Evolutionary conservation across 1,140 invertebrate species (phyloP).

Genomic region (Conus betulinus): DNA sequence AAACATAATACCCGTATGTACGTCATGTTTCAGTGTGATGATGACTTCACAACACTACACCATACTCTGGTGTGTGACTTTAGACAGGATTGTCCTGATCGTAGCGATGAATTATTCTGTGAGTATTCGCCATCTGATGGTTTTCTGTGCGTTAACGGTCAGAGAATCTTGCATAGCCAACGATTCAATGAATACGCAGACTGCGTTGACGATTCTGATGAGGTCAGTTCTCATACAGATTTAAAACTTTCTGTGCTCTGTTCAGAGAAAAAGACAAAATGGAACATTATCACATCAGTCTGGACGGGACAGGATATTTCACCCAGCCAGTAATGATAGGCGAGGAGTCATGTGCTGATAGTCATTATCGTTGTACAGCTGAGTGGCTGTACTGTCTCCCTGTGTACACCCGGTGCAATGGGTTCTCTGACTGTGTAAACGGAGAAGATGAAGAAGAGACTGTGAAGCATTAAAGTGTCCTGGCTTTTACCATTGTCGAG

Average conservation of each 20-base stretch:
- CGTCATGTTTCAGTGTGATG: not conserved
- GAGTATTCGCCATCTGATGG: not conserved
- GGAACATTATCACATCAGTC: not conserved
- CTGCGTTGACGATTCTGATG: not conserved
- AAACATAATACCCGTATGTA: not conserved
- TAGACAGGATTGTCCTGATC: not conserved
- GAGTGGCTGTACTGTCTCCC: not conserved
- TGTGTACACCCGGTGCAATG: not conserved
- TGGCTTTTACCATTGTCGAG: not conserved
- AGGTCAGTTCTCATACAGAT: not conserved
- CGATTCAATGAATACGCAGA: not conserved
- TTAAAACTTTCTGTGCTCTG: not conserved
- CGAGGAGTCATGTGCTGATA: not conserved
- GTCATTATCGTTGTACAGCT: not conserved
- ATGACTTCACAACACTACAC: not conserved
- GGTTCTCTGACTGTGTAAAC: not conserved
- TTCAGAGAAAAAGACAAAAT: not conserved
- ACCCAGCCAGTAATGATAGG: not conserved
- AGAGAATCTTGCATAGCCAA: not conserved
- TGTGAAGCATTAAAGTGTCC: not conserved
- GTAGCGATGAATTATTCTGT: not conserved
- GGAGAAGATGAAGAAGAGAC: not conserved
- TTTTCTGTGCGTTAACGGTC: not conserved
- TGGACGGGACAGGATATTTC: constrained; percentile 1
- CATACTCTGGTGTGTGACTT: not conserved